These are phyloP conservation scores for Thinocorus orbignyianus DNA, from an alignment of 2,113 vertebrate genomes.

Conservation along the genomic window DNA sequence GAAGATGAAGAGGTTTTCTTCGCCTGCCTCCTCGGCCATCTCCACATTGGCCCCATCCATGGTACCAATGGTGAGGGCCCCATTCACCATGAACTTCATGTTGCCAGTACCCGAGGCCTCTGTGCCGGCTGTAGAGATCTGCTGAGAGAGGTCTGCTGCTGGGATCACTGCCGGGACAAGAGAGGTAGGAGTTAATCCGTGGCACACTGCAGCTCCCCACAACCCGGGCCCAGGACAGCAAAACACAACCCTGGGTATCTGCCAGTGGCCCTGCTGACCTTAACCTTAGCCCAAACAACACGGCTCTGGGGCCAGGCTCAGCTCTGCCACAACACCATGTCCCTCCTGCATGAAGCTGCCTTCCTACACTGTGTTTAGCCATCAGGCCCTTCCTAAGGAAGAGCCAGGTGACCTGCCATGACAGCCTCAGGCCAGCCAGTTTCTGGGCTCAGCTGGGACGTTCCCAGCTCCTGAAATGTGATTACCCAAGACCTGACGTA, in stretches of 20 bases:
- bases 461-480: accelerated
- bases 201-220: background rate
- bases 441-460: background rate
- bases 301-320: background rate
- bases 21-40: slow-evolving; percentile 88
- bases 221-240: background rate
- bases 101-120: slow-evolving; percentile 91
- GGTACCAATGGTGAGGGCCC: slow-evolving; percentile 90
- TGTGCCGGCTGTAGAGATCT: slow-evolving; percentile 90
- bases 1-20: slow-evolving; percentile 91
- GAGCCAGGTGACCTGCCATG: background rate
- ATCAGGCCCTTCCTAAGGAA: background rate
- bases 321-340: accelerated
- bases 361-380: background rate
- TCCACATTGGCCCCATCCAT: slow-evolving; percentile 91
- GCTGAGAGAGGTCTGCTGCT: slow-evolving; percentile 86
- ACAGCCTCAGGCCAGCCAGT: background rate
- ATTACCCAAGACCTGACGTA: slow-evolving; percentile 34
- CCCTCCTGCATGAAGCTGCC: background rate
- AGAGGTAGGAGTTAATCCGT: background rate
- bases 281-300: background rate
- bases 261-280: background rate
- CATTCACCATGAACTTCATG: slow-evolving; percentile 95
- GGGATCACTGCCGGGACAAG: slow-evolving; percentile 80
- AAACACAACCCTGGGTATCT: background rate